These are phyloP conservation scores for Macrostomum cliftonense DNA, from an alignment of 2,888 invertebrate genomes.

Conservation along the genomic window DNA sequence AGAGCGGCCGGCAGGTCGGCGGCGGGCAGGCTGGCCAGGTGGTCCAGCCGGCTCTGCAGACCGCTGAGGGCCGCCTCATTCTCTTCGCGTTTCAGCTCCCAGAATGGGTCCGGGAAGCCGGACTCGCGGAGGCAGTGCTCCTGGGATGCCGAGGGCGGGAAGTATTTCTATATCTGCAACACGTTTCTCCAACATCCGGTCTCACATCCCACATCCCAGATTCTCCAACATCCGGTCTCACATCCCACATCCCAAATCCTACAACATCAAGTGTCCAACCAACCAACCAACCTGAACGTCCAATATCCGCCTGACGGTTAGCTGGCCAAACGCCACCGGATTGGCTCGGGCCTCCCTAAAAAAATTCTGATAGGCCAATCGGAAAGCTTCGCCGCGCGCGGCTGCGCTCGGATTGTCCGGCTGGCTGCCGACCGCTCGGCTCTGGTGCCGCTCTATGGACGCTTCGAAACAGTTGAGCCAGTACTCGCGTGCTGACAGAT, in stretches of 20 bases:
- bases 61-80: conserved; percentile 58
- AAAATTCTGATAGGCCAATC: background rate
- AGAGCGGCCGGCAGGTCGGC: conserved; percentile 38
- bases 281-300: conserved; percentile 56
- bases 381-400: conserved; percentile 7
- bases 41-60: conserved; percentile 49
- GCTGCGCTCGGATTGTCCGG: conserved; percentile 55
- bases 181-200: too few species aligned
- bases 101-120: conserved; percentile 69
- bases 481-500: conserved; percentile 62
- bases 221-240: too few species aligned
- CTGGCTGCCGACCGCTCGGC: conserved; percentile 55
- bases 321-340: conserved; percentile 50
- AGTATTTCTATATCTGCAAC: too few species aligned
- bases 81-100: conserved; percentile 42
- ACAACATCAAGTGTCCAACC: too few species aligned
- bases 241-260: too few species aligned
- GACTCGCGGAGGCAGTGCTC: conserved; percentile 73
- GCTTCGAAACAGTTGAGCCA: conserved; percentile 73
- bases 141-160: conserved; percentile 8
- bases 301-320: conserved; percentile 69
- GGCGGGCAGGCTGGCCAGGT: conserved; percentile 51
- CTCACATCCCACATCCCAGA: too few species aligned
- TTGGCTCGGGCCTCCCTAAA: conserved; percentile 21
- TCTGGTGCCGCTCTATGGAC: conserved; percentile 6